Conservation (phyloP, 2,113 vertebrate species). For the Leptodactylus fuscus region DNA sequence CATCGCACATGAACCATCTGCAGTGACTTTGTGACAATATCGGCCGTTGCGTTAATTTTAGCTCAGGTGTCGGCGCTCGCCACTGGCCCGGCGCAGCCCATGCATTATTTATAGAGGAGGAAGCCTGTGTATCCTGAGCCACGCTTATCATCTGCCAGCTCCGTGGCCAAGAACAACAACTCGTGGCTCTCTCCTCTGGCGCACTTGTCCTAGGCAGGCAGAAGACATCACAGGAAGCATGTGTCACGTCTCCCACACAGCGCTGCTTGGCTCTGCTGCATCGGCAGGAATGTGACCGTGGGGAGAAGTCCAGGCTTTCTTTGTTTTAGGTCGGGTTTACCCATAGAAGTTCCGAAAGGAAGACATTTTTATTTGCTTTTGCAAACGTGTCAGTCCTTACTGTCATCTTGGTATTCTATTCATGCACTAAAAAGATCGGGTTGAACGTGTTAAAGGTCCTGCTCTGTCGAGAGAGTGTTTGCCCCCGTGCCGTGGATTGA, state of each 20-base stretch:
- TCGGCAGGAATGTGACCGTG: slow-evolving; percentile 18
- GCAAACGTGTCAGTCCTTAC: background rate
- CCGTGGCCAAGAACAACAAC: slow-evolving; percentile 37
- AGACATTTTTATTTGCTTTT: too few relatives aligned
- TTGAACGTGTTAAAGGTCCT: background rate
- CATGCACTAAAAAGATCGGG: background rate
- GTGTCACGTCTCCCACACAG: slow-evolving; percentile 47
- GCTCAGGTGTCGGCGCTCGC: background rate
- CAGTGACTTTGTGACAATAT: background rate
- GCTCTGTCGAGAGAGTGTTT: background rate
- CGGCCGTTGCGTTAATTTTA: background rate
- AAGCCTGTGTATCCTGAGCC: slow-evolving; percentile 41
- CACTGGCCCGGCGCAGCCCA: background rate
- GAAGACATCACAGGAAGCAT: slow-evolving; percentile 21
- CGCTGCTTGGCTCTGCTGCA: background rate
- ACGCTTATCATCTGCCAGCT: slow-evolving; percentile 24
- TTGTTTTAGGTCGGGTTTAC: too few relatives aligned
- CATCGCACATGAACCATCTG: background rate
- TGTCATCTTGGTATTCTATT: background rate
- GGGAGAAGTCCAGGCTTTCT: background rate
- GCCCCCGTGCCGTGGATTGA: background rate
- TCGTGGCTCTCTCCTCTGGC: slow-evolving; percentile 4
- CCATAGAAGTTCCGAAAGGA: too few relatives aligned
- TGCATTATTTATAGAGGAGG: slow-evolving; percentile 34
- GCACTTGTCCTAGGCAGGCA: background rate